Evolutionary conservation across 1,140 invertebrate species (phyloP), one percentile per base, ranked within the genome.

Genomic region (Halyomorpha halys): DNA sequence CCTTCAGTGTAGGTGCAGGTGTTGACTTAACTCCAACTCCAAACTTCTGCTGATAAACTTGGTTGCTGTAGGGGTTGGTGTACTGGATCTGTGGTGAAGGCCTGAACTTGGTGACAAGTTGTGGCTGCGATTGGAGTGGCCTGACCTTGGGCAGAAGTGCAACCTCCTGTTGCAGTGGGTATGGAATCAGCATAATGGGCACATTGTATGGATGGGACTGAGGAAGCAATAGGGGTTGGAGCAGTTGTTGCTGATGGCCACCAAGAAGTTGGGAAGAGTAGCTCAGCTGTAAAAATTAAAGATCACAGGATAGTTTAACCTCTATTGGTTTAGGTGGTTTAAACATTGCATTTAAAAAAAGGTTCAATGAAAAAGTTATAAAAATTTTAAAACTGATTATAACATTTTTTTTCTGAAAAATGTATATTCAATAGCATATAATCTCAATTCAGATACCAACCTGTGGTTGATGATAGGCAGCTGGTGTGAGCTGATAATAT

Each of bases 11-110:
- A 9, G 53, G 53, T 23, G 53, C 53, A 5, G 53, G 53, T 21
- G 53, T 56, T 23, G 53, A 56, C 23, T 56, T 56, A 6, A 56
- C 21, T 23, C 53, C 53, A 25, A 6, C 15, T 23, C 11, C 18
- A 25, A 56, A 56, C 21, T 56, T 56, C 53, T 56, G 53, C 15
- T 56, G 53, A 15, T 56, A 56, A 14, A 25, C 14, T 25, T 56
- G 53, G 53, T 23, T 56, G 53, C 53, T 56, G 53, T 56, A 56
- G 18, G 53, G 53, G 23, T 23, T 56, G 23, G 53, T 19, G 23
- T 56, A 56, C 53, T 56, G 53, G 53, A 56, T 23, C 53, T 56
- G 53, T 23, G 53, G 53, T 3, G 53, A 56, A 23, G 53, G 53
- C 53, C 53, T 56, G 53, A 56, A 56, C 23, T 56, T 56, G 19